phyloP scores from a whole-genome alignment of 2,113 vertebrate species.

The Cettia cetti region DNA sequence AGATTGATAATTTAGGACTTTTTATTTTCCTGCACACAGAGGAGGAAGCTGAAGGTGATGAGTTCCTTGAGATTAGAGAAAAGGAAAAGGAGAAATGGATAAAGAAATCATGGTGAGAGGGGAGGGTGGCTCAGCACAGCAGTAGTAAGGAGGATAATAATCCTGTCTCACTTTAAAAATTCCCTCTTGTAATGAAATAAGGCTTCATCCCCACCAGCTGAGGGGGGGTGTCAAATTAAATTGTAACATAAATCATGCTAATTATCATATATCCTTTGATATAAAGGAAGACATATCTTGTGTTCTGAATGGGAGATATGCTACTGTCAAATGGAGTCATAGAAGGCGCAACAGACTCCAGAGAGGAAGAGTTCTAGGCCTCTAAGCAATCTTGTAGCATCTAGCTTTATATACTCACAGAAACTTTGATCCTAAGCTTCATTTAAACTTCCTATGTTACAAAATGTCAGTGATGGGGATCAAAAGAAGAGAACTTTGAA shows the following conservation, averaged over 20 bases:
- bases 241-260: background rate
- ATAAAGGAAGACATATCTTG: background rate
- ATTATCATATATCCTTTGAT: background rate
- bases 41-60: background rate
- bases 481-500: background rate
- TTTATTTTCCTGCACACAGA: background rate
- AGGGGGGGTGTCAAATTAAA: background rate
- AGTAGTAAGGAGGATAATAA: background rate
- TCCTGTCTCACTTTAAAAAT: background rate
- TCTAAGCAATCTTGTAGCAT: background rate
- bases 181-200: background rate
- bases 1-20: background rate
- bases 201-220: background rate
- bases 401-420: background rate
- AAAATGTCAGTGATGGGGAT: background rate
- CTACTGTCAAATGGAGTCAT: background rate
- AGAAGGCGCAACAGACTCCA: background rate
- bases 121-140: background rate
- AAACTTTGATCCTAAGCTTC: background rate
- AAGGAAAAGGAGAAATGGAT: background rate
- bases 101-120: background rate
- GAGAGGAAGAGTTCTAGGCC: accelerated
- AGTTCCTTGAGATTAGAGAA: background rate
- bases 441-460: background rate
- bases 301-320: background rate